These are phyloP conservation scores for Rana temporaria DNA, from an alignment of 2,113 vertebrate genomes.

Conservation along the genomic window DNA sequence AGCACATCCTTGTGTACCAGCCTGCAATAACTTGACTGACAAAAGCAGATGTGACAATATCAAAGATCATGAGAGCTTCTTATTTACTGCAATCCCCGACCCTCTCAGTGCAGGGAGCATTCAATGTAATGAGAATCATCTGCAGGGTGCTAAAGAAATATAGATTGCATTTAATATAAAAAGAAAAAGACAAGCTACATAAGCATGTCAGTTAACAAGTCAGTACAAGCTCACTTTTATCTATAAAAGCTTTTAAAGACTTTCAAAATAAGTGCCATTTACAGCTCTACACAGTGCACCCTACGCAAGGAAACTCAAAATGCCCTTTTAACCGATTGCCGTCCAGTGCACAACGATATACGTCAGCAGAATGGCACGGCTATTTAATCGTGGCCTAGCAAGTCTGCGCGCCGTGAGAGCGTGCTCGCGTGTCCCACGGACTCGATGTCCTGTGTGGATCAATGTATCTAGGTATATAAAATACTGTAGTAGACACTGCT, in stretches of 20 bases:
- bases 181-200: not conserved
- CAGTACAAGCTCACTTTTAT: not conserved
- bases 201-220: not conserved
- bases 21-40: conserved; percentile 9
- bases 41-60: conserved; percentile 1
- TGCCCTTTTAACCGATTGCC: no score
- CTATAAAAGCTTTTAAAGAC: not conserved
- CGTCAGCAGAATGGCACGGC: no score
- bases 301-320: no score
- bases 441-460: no score
- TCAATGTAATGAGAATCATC: not conserved
- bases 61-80: not conserved
- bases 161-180: not conserved
- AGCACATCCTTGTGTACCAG: not conserved
- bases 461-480: no score
- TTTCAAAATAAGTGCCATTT: not conserved
- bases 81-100: conserved; percentile 6
- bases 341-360: no score
- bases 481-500: no score
- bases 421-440: no score
- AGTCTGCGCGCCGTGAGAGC: no score
- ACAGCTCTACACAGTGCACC: not conserved
- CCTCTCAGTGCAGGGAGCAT: not conserved
- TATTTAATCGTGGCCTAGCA: no score
- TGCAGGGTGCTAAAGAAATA: not conserved